phyloP scores from a whole-genome alignment of 2,113 vertebrate species.

The Oreochromis spilurus region DNA sequence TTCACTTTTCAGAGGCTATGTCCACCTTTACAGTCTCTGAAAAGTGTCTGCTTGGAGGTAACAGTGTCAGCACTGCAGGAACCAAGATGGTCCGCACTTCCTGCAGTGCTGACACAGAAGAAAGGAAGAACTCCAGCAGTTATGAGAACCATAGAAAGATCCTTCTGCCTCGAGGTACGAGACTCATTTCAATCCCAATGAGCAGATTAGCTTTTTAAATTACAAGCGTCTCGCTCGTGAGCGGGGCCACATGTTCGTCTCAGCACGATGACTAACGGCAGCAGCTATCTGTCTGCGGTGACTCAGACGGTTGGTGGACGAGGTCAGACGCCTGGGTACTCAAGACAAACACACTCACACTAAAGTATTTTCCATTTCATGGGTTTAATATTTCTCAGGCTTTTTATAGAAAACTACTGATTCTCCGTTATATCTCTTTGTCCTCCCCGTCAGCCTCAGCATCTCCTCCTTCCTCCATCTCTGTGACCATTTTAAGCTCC shows the following conservation, averaged over 20 bases:
- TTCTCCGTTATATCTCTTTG: neutral
- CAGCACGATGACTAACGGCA: neutral
- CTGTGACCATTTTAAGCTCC: neutral
- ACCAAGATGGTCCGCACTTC: rapidly evolving
- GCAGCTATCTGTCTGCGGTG: neutral
- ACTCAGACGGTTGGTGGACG: neutral
- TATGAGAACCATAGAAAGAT: neutral
- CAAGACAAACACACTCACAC: neutral
- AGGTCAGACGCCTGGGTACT: conserved; percentile 11
- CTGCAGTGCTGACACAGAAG: neutral
- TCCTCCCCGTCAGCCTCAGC: neutral
- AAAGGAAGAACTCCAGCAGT: neutral
- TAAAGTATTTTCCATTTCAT: conserved; percentile 30
- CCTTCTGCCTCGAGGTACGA: neutral
- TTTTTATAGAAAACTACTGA: conserved; percentile 11
- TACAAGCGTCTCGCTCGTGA: neutral
- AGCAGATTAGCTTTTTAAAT: neutral
- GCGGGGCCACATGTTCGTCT: neutral
- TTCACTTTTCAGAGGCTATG: neutral
- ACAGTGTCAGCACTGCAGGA: neutral
- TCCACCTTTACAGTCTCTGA: neutral
- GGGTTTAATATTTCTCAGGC: conserved; percentile 33
- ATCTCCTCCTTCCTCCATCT: neutral
- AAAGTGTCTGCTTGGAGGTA: neutral
- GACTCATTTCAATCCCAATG: neutral